Conservation (phyloP, 2,113 vertebrate genomes). For the Vimba vimba region DNA sequence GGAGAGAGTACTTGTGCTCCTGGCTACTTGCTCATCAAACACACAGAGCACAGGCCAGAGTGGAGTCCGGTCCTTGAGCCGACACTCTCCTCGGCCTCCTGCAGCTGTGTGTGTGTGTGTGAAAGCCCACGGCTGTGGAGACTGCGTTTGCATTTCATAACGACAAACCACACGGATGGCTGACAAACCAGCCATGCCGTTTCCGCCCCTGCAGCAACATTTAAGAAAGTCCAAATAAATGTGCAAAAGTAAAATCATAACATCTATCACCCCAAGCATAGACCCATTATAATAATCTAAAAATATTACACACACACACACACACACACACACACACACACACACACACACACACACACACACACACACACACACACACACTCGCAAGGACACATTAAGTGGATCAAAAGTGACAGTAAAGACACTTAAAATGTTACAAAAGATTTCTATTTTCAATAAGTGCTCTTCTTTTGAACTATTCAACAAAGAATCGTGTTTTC, state of each 20-base stretch:
- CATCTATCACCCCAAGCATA: too few relatives aligned
- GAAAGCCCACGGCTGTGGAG: slow-evolving; percentile 71
- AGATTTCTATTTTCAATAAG: too few relatives aligned
- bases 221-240: background rate
- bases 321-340: too few relatives aligned
- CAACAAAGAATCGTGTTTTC: too few relatives aligned
- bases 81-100: slow-evolving; percentile 71
- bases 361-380: too few relatives aligned
- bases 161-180: slow-evolving; percentile 5
- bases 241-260: background rate
- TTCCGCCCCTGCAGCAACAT: background rate
- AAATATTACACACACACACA: too few relatives aligned
- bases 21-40: slow-evolving; percentile 79
- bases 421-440: too few relatives aligned
- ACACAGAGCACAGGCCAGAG: slow-evolving; percentile 63
- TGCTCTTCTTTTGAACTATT: too few relatives aligned
- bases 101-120: slow-evolving; percentile 53
- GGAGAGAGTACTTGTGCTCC: slow-evolving; percentile 77
- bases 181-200: background rate
- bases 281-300: too few relatives aligned
- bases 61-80: slow-evolving; percentile 74
- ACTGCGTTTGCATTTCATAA: slow-evolving; percentile 62
- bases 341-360: too few relatives aligned
- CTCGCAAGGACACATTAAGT: too few relatives aligned
- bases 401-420: too few relatives aligned